Percentiles rank a stretch among this genome's conserved stretches.
Conservation (phyloP, 2,797 vertebrate genomes). For the Bradypodion ventrale region DNA sequence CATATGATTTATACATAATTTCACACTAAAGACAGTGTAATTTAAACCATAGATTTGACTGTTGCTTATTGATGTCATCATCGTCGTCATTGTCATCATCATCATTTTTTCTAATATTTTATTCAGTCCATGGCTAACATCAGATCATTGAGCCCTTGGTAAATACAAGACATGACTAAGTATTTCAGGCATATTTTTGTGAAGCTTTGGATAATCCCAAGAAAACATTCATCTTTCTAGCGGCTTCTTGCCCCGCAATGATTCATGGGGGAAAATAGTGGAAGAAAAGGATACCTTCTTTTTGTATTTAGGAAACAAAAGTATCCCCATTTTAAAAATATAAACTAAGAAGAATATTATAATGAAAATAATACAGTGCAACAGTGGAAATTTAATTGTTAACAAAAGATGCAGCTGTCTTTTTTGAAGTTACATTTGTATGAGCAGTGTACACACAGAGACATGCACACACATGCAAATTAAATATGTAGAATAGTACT, state of each 20-base stretch:
- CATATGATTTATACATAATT: no score
- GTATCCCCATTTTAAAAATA: not conserved
- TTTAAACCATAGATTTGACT: no score
- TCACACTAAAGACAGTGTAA: not conserved
- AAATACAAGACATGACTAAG: not conserved
- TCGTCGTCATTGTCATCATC: no score
- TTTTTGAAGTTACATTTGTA: not conserved
- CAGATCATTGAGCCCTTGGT: not conserved
- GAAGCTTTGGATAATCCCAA: not conserved
- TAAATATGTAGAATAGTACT: not conserved
- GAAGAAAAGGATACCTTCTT: not conserved
- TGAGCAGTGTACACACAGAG: not conserved
- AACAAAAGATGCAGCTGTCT: not conserved
- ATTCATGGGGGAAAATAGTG: slow-evolving; percentile 1
- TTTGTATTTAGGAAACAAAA: not conserved
- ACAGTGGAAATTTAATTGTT: not conserved
- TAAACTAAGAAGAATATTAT: not conserved
- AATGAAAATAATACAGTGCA: not conserved
- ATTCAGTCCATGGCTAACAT: not conserved
- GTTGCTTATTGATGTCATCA: no score
- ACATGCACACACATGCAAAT: not conserved
- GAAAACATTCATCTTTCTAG: not conserved
- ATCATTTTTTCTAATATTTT: no score
- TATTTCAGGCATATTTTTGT: not conserved
- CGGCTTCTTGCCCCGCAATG: not conserved